Evolutionary conservation across 2,888 invertebrate genomes (phyloP).

Genomic region (Melanargia galathea): DNA sequence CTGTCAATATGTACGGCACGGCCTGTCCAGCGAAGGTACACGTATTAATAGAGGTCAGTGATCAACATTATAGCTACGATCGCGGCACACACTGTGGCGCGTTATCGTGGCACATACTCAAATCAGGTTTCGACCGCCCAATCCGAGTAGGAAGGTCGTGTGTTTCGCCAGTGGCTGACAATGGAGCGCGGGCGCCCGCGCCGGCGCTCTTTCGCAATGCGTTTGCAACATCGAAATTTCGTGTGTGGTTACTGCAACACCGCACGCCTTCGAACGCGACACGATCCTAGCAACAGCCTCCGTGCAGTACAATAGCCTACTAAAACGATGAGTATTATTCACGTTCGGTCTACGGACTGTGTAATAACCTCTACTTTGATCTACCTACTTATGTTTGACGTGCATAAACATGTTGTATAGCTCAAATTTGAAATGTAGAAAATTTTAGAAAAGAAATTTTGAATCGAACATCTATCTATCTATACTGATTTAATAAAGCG

Average conservation of each 20-base stretch:
- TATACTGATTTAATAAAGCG: too few relatives aligned
- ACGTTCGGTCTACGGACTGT: slow-evolving; percentile 24
- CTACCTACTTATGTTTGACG: background rate
- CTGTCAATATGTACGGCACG: too few relatives aligned
- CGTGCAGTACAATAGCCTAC: slow-evolving; percentile 30
- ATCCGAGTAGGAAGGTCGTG: slow-evolving; percentile 75
- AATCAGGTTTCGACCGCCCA: slow-evolving; percentile 68
- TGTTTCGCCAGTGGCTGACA: slow-evolving; percentile 78
- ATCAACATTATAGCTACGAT: too few relatives aligned
- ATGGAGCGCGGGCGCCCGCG: slow-evolving; percentile 63
- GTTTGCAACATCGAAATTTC: slow-evolving; percentile 79
- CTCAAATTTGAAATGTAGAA: too few relatives aligned
- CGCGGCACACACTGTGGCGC: background rate
- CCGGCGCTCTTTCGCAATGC: slow-evolving; percentile 66
- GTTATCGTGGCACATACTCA: slow-evolving; percentile 41
- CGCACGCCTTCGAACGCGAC: slow-evolving; percentile 46
- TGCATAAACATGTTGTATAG: background rate
- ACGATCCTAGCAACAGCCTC: slow-evolving; percentile 31
- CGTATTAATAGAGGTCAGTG: too few relatives aligned
- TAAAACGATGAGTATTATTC: slow-evolving; percentile 26
- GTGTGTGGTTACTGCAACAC: slow-evolving; percentile 75
- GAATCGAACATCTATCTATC: too few relatives aligned
- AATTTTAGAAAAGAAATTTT: too few relatives aligned
- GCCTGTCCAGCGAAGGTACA: too few relatives aligned
- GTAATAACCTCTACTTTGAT: slow-evolving; percentile 8